A percentile compares a stretch with the other conserved stretches of the same genome.
These are phyloP conservation scores for Diadema setosum DNA, from an alignment of 35 echinoderm and acorn worm genomes.

Conservation along the genomic window DNA sequence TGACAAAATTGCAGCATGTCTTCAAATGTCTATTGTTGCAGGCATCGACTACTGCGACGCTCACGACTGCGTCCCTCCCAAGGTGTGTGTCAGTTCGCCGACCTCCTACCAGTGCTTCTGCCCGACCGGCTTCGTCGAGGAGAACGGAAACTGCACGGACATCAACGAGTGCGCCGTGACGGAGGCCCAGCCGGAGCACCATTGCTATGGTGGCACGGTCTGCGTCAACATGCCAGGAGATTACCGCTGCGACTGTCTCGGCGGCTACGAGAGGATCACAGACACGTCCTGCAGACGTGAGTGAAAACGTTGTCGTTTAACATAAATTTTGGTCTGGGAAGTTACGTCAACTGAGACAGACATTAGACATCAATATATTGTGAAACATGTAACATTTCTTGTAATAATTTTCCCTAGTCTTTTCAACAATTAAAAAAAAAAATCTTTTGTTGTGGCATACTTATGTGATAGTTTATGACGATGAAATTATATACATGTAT, in stretches of 20 bases:
- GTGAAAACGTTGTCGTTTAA: background rate
- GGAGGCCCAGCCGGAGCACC: slow-evolving; percentile 30
- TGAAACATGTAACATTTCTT: background rate
- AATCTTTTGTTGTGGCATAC: too few species aligned
- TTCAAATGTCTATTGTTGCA: background rate
- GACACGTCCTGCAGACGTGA: slow-evolving; percentile 68
- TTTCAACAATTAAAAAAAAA: too few species aligned
- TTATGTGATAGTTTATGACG: too few species aligned
- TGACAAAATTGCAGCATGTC: too few species aligned
- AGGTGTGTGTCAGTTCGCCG: slow-evolving; percentile 64
- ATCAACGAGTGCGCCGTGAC: slow-evolving; percentile 61
- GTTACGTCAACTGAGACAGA: too few species aligned
- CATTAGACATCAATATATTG: background rate
- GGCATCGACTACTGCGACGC: slow-evolving; percentile 80
- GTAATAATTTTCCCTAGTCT: background rate
- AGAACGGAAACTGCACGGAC: slow-evolving; percentile 56
- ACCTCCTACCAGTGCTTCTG: slow-evolving; percentile 70
- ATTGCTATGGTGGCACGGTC: slow-evolving; percentile 67
- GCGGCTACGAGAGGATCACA: slow-evolving; percentile 59
- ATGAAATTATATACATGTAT: too few species aligned
- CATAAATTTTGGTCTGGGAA: too few species aligned
- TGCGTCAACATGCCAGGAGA: slow-evolving; percentile 66
- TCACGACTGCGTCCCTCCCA: slow-evolving; percentile 49
- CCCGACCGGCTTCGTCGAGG: slow-evolving; percentile 54
- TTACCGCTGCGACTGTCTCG: slow-evolving; percentile 69